Evolutionary conservation across 2,888 invertebrate genomes (phyloP), one percentile per base, ranked within the genome.

Genomic region (Anaspis maculata): DNA sequence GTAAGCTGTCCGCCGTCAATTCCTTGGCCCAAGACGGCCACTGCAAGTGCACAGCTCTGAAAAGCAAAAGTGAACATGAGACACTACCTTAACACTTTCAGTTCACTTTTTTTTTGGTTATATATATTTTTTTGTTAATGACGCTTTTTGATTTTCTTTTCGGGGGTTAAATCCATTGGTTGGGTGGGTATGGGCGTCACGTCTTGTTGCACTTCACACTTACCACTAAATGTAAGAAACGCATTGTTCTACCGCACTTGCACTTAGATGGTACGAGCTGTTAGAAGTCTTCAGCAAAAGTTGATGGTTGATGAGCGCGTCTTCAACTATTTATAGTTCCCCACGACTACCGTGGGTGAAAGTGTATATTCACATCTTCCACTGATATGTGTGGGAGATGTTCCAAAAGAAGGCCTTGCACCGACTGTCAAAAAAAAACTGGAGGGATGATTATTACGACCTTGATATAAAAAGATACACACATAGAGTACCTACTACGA

Each of bases 31-130:
- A 54, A 39, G 26, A 46, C 45, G 39, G 53, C 55, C 26, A 57
- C 45, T 46, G 55, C 51, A 38, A 57, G 48, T 45, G 52, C 43
- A 26, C 32, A 49, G 39, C 48, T 44, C 55, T 57, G 49, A 34
- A 56, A 54, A n/a, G 19, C 5, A 19, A 5, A 19, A 19, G 19
- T 6, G 19, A 5, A 6, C 9, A 6, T 19, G 9, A 19, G 9
- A 19, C 5, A 19, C 19, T 19, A n/a, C n/a, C n/a, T n/a, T n/a
- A n/a, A n/a, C n/a, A n/a, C n/a, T n/a, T n/a, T n/a, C n/a, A n/a
- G 19, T 19, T 19, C 19, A 19, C 9, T 19, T 5, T 19, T 19
- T 19, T 5, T 19, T 19, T 19, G n/a, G n/a, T n/a, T n/a, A n/a
- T n/a, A n/a, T n/a, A n/a, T n/a, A n/a, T n/a, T n/a, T n/a, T n/a